Percentiles rank a stretch among this genome's conserved stretches.
Conservation (phyloP, 2,113 vertebrate species). For the Cairina moschata region DNA sequence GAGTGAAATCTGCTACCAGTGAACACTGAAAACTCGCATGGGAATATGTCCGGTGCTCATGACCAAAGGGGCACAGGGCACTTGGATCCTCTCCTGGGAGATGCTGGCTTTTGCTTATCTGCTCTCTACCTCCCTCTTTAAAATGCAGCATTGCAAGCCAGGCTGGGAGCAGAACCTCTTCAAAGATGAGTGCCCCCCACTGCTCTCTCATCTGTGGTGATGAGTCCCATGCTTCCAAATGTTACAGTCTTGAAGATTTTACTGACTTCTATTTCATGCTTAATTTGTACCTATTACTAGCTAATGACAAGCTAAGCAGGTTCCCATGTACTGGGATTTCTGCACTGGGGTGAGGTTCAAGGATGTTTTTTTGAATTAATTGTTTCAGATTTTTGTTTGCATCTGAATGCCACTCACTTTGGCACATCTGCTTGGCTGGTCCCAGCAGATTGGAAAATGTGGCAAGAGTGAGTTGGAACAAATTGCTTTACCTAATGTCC, state of each 20-base stretch:
- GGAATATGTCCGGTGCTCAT: background rate
- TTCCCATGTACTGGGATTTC: background rate
- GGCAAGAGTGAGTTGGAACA: background rate
- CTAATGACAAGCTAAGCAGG: background rate
- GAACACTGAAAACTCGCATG: background rate
- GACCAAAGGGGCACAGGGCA: background rate
- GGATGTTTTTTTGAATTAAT: background rate
- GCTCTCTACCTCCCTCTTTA: background rate
- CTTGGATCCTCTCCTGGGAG: background rate
- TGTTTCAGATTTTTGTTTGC: background rate
- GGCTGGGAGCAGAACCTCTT: background rate
- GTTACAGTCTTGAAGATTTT: background rate
- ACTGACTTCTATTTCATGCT: background rate
- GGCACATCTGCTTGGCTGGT: background rate
- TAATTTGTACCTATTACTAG: background rate
- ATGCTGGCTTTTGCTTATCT: background rate
- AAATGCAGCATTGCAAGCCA: background rate
- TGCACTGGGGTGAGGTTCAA: background rate
- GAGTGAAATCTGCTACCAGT: background rate
- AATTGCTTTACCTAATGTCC: background rate
- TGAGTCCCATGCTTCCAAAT: background rate
- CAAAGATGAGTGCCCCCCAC: background rate
- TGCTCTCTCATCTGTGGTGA: background rate
- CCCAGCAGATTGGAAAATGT: background rate
- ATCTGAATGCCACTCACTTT: background rate